Evolutionary conservation across 2,113 vertebrate genomes (phyloP).

Genomic region (Gobiocypris rarus): DNA sequence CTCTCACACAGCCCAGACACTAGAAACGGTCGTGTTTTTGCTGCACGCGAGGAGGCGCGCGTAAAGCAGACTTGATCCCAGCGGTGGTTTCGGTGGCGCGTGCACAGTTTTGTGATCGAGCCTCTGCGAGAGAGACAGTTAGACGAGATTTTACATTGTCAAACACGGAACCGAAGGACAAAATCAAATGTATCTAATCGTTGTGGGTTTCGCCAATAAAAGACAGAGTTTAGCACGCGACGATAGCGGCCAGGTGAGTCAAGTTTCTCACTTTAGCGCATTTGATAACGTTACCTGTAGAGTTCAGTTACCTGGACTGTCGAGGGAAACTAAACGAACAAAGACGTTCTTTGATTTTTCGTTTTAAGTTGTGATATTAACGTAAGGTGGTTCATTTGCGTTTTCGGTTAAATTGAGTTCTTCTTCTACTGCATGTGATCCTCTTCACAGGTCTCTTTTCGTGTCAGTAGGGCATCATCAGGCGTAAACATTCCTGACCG

Average conservation of each 20-base stretch:
- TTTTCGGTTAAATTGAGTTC: background rate
- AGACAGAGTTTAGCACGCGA: background rate
- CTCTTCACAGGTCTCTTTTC: background rate
- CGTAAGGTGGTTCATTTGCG: too few species aligned
- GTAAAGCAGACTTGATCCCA: background rate
- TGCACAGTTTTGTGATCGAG: background rate
- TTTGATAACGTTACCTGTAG: constrained; percentile 11
- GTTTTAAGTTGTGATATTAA: background rate
- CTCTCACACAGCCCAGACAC: too few species aligned
- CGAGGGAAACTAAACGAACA: background rate
- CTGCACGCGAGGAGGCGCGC: constrained; percentile 21
- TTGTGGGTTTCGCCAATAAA: background rate
- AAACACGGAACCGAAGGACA: background rate
- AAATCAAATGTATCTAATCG: background rate
- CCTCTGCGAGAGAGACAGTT: background rate
- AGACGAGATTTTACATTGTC: background rate
- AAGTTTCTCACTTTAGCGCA: background rate
- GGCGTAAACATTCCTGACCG: background rate
- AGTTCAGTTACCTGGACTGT: constrained; percentile 23
- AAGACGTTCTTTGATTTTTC: background rate
- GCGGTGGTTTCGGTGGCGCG: background rate
- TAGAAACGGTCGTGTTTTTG: background rate
- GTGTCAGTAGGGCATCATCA: constrained; percentile 1
- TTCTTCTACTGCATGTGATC: background rate
- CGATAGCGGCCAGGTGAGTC: constrained; percentile 1